These are phyloP conservation scores for Ethmia dodecea DNA, from an alignment of 2,888 invertebrate genomes.

Conservation along the genomic window DNA sequence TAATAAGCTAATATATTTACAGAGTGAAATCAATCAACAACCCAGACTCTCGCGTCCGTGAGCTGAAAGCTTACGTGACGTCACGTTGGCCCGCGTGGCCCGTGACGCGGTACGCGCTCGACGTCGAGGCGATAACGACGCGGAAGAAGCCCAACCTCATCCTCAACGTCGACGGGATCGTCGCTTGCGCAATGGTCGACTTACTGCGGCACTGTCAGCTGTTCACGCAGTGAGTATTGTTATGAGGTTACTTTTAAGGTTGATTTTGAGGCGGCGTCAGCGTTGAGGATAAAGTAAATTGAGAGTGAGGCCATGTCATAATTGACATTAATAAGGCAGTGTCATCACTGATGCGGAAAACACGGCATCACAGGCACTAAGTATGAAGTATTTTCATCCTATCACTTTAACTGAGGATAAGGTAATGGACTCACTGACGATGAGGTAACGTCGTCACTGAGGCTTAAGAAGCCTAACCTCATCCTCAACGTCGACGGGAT, in stretches of 20 bases:
- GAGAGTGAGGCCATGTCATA: no score
- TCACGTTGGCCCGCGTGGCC: conserved; percentile 96
- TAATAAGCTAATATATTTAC: no score
- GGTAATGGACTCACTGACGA: no score
- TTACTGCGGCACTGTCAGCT: conserved; percentile 95
- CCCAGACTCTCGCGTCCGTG: conserved; percentile 98
- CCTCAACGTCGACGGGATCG: conserved; percentile 98
- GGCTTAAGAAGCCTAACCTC: conserved; percentile 99
- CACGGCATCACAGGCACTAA: no score
- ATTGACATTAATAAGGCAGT: no score
- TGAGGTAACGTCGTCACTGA: no score
- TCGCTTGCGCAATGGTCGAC: conserved; percentile 98
- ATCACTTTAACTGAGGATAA: no score
- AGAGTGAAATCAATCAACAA: conserved; percentile 95
- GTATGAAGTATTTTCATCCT: no score
- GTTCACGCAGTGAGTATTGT: conserved; percentile 87
- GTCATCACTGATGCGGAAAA: no score
- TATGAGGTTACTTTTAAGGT: no score
- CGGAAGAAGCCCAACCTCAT: conserved; percentile 99
- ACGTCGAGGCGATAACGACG: conserved; percentile 99
- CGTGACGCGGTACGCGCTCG: conserved; percentile 95
- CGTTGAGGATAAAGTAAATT: no score
- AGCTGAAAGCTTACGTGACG: conserved; percentile 96
- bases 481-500: conserved; percentile 99
- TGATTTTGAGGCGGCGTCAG: no score